Conservation (phyloP, 1,140 invertebrate genomes). For the Cotesia vestalis region DNA sequence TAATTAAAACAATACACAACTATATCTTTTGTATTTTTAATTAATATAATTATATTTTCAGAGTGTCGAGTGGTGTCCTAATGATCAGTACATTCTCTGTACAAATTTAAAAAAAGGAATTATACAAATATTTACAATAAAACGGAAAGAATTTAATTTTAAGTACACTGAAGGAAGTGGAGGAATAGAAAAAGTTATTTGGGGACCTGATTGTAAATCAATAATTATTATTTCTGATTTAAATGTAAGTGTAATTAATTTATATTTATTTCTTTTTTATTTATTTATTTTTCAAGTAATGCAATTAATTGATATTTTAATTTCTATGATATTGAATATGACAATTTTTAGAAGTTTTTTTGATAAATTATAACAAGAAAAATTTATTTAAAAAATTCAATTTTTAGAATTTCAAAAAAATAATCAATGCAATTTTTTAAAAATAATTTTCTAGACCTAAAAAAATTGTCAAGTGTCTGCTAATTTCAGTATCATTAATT, state of each 20-base stretch:
- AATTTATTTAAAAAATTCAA: too few species aligned
- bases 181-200: conserved; percentile 55
- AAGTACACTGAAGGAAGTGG: conserved; percentile 57
- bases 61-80: conserved; percentile 59
- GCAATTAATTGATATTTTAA: too few species aligned
- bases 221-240: conserved; percentile 57
- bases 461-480: too few species aligned
- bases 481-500: too few species aligned
- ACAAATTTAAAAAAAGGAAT: conserved; percentile 54
- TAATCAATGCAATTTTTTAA: too few species aligned
- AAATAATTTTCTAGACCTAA: too few species aligned
- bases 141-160: conserved; percentile 57
- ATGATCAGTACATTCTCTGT: conserved; percentile 58
- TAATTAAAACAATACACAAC: background rate
- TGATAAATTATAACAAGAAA: too few species aligned
- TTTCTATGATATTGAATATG: too few species aligned
- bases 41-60: conserved; percentile 41
- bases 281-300: too few species aligned
- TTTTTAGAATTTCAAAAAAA: too few species aligned
- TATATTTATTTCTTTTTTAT: conserved; percentile 31
- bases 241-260: conserved; percentile 48
- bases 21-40: conserved; percentile 26
- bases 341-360: too few species aligned
- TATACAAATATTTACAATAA: conserved; percentile 56
- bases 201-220: conserved; percentile 55